Base-by-base conservation (phyloP, 2,797 vertebrate species). In the Xenopus petersii region DNA sequence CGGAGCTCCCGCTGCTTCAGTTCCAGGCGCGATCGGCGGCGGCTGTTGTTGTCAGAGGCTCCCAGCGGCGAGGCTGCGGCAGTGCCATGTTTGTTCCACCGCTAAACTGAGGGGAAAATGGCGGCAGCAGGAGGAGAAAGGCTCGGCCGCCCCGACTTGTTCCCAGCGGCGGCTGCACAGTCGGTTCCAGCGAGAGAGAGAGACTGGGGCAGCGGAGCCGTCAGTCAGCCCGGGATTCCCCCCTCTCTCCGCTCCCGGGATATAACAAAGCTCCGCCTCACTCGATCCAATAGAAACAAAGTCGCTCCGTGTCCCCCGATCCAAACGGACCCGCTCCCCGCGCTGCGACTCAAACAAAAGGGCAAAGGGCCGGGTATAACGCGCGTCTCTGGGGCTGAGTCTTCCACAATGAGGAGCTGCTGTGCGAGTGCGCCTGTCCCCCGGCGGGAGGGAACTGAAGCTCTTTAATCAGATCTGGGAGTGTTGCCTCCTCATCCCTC, bases 21-120 rank as follows among this genome's bases (percentile, higher is more conserved):
- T 89, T 84, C 80, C 83, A 80, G 80, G 81, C 74, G 81, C 79
- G 75, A 26, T 36, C 33, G 33, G 33, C 33, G 33, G 33, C 33
- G 21, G 47, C 7, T 48, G 64, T 79, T 77, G 83, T 77, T 82
- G 73, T 83, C 79, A 79, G 48, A 77, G 85, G 85, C 78, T 87
- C 84, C 88, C 33, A 36, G 33, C 87, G 63, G 74, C 85, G 86
- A 85, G 82, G 82, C 81, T 79, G 86, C 83, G 80, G 86, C 84
- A 78, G 80, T 81, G 85, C 85, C 88, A 83, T 86, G 85, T 85
- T 86, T 7, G 3, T 2, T 3, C 2, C 13, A 86, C 87, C 85
- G 88, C 80, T 82, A 83, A 30, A 81, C 9, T 7, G 16, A 42
- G 80, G 82, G 86, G 84, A 84, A 88, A 86, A 89, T 90, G 87